Evolutionary conservation across 2,797 vertebrate genomes (phyloP), one percentile per base, ranked within the genome.

Genomic region (Alosa sapidissima): DNA sequence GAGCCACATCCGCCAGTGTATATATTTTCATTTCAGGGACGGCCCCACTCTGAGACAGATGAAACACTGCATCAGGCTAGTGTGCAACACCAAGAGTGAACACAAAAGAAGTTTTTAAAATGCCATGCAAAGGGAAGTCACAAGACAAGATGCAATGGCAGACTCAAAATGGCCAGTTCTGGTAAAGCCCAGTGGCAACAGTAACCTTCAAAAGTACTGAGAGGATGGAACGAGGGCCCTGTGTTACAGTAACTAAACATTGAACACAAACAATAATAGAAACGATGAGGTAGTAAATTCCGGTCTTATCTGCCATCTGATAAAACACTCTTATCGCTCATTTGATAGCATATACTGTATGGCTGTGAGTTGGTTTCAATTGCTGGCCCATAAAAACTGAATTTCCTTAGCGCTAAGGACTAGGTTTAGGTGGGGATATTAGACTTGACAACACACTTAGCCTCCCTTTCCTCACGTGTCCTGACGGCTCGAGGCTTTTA

Each of bases 321-420:
- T 88, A 82, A 81, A 86, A 48, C 81, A 36, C 54, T 3, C 60
- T 85, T 54, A 62, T 49, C 1, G 72, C 33, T 72, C 33, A 5
- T 72, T 72, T 72, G 65, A 75, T 14, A 19, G 16, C 68, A 41
- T 81, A 83, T 54, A 28, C 28, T 28, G 28, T 28, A 49, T 28
- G 83, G 21, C n/a, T 16, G 28, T 36, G 10, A 83, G 82, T 62
- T 49, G 83, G 81, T 88, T 85, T 78, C 47, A 83, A 72, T 81
- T 72, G 54, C 84, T 58, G 81, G 47, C 51, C 65, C 72, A 83
- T 84, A 88, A 88, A 85, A 88, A 84, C 81, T 68, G 13, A 84
- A 58, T 81, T 84, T 16, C 41, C 72, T 7, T 36, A 75, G 8
- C 3, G 33, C 10, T 8, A 19, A 19, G 33, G 1, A 47, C 36